A percentile compares a stretch with the other conserved stretches of the same genome.
phyloP scores from a whole-genome alignment of 2,797 vertebrate genomes.

The Notoglanidium macrostoma region DNA sequence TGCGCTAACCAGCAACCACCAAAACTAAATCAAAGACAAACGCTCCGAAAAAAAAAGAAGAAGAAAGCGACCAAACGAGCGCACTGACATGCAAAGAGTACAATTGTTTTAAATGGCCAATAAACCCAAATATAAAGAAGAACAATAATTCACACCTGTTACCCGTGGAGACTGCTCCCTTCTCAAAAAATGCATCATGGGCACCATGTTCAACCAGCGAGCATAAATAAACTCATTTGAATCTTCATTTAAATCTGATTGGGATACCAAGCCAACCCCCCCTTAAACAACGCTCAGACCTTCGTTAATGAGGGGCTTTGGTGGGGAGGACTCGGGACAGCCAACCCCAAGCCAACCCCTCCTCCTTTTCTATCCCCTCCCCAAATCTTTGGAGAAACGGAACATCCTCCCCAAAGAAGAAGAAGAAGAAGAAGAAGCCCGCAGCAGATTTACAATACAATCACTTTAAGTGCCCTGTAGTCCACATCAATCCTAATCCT shows the following conservation, averaged over 20 bases:
- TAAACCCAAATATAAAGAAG: conserved; percentile 51
- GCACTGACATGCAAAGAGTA: not conserved
- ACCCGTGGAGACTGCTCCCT: conserved; percentile 71
- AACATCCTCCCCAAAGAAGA: conserved; percentile 75
- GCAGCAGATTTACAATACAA: conserved; percentile 98
- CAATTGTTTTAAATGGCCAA: conserved; percentile 48
- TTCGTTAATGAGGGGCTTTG: conserved; percentile 82
- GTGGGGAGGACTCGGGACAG: conserved; percentile 71
- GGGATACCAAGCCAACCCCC: conserved; percentile 68
- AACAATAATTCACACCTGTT: conserved; percentile 77
- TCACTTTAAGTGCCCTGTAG: conserved; percentile 99
- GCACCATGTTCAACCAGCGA: conserved; percentile 72
- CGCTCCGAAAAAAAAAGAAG: not conserved
- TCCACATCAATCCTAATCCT: conserved; percentile 99
- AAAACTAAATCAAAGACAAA: not conserved
- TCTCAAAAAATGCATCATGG: conserved; percentile 77
- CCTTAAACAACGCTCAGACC: conserved; percentile 73
- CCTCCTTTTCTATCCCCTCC: conserved; percentile 63
- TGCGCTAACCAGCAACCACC: not conserved
- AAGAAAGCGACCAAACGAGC: not conserved
- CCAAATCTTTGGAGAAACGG: conserved; percentile 72
- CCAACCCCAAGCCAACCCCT: conserved; percentile 66
- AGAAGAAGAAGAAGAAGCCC: conserved; percentile 67
- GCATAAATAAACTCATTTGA: conserved; percentile 80
- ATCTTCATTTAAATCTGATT: conserved; percentile 68